These are phyloP conservation scores for Hephaestus fuliginosus DNA, from an alignment of 2,797 vertebrate genomes.

Conservation along the genomic window DNA sequence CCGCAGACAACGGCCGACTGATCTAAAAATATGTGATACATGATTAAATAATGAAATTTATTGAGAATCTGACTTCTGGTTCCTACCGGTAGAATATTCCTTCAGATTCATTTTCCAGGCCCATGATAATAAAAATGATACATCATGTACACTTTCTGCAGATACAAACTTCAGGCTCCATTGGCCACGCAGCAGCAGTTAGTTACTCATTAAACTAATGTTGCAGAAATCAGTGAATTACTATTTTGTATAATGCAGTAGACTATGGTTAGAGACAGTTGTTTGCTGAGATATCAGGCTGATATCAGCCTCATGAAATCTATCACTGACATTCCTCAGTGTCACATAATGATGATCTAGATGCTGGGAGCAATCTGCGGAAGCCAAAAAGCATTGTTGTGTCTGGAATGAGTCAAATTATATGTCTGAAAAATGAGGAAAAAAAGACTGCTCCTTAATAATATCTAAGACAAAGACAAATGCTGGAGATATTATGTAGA, in stretches of 20 bases:
- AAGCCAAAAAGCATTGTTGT: neutral
- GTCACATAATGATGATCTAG: neutral
- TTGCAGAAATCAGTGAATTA: neutral
- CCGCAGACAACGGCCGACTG: neutral
- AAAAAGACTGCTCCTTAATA: neutral
- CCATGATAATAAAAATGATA: neutral
- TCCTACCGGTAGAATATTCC: neutral
- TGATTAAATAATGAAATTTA: constrained; percentile 4
- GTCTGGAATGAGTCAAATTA: neutral
- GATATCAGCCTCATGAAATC: neutral
- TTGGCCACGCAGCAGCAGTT: neutral
- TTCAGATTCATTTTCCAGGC: neutral
- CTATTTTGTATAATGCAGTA: neutral
- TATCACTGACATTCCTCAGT: neutral
- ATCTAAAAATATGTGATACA: neutral
- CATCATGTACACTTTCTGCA: neutral
- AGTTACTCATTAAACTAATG: neutral
- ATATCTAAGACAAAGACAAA: neutral
- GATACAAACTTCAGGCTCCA: neutral
- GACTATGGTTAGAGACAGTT: neutral
- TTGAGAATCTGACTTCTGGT: neutral
- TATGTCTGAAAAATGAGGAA: neutral
- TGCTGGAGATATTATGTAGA: neutral
- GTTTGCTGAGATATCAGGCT: neutral
- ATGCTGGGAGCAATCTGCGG: neutral